Evolutionary conservation across 2,797 vertebrate genomes (phyloP).

Genomic region (Coccyzus lansbergi): DNA sequence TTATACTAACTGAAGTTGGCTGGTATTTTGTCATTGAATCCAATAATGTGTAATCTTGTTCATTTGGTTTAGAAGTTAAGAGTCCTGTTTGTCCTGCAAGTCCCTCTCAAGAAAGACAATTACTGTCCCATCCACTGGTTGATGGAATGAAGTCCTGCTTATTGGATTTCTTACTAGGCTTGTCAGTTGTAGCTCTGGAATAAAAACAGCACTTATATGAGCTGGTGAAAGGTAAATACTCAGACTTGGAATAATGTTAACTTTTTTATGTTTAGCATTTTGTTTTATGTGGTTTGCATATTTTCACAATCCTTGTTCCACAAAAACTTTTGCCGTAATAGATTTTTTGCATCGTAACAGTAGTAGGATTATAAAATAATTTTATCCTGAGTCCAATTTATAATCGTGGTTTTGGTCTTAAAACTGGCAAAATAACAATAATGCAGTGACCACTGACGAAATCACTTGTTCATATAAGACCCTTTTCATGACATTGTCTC

Average conservation of each 20-base stretch:
- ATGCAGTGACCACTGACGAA: neutral
- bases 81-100: neutral
- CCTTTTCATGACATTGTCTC: neutral
- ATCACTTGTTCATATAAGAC: fast-evolving
- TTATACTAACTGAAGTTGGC: neutral
- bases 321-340: neutral
- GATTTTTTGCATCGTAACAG: neutral
- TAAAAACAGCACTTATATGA: neutral
- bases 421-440: neutral
- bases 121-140: neutral
- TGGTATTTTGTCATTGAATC: neutral
- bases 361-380: neutral
- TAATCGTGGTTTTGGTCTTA: neutral
- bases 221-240: neutral
- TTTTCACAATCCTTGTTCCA: neutral
- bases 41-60: neutral
- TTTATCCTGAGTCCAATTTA: neutral
- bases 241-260: neutral
- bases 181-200: neutral
- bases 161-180: neutral
- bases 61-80: slow-evolving; percentile 6
- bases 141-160: neutral
- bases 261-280: neutral
- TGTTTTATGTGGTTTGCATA: neutral
- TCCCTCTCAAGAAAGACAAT: neutral